Evolutionary conservation across 1,140 invertebrate species (phyloP).

Genomic region (Zaprionus ornatus): DNA sequence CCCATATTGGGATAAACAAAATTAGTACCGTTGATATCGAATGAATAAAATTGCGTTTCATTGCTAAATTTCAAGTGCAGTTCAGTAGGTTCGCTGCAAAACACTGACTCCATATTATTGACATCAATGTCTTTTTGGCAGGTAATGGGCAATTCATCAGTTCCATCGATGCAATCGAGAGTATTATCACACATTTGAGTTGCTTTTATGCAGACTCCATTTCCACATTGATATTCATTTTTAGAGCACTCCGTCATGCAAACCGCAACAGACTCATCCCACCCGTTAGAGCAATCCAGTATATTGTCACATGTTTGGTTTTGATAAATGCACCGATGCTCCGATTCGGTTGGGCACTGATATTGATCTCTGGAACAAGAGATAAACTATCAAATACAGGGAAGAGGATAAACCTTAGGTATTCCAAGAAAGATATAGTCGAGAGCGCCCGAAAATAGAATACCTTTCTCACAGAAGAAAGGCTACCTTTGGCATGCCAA

Average conservation of each 20-base stretch:
- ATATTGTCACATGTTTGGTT: constrained; percentile 2
- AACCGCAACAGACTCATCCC: constrained; percentile 30
- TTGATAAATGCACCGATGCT: not conserved
- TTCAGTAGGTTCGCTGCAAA: constrained; percentile 15
- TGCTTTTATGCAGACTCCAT: not conserved
- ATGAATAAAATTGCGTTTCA: not conserved
- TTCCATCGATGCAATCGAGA: constrained; percentile 41
- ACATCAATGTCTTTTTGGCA: not conserved
- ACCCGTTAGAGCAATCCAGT: constrained; percentile 33
- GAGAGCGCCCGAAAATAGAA: too few species aligned
- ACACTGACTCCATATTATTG: not conserved
- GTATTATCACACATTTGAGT: constrained; percentile 4
- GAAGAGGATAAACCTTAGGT: not conserved
- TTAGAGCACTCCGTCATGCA: not conserved
- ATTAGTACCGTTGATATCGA: rapidly evolving
- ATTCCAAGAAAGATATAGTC: too few species aligned
- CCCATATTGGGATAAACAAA: constrained; percentile 31
- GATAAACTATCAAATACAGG: not conserved
- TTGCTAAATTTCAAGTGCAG: not conserved
- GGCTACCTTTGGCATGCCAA: too few species aligned
- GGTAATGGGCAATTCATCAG: constrained; percentile 3
- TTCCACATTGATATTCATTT: constrained; percentile 22
- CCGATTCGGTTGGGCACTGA: not conserved
- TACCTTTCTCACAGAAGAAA: too few species aligned
- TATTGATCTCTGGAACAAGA: constrained; percentile 7